phyloP scores from a whole-genome alignment of 2,113 vertebrate species.

The Melierax canorus region DNA sequence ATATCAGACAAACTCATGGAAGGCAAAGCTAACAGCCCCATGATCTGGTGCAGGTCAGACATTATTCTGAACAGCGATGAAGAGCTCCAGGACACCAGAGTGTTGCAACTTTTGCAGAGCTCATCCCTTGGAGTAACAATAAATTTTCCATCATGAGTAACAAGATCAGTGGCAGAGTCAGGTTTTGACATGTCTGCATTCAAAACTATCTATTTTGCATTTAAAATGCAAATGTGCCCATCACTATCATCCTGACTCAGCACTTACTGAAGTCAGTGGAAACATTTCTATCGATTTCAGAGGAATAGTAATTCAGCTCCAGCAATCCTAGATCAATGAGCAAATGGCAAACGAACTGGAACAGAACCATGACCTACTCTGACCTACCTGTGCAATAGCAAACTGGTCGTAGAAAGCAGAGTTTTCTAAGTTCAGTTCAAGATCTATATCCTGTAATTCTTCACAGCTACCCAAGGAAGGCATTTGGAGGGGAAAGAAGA shows the following conservation, averaged over 20 bases:
- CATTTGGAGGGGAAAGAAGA: background rate
- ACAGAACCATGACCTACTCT: background rate
- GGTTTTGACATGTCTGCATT: background rate
- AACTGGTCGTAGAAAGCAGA: slow-evolving; percentile 97
- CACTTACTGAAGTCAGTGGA: background rate
- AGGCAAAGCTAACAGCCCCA: background rate
- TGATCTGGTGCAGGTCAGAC: background rate
- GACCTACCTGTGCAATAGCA: slow-evolving; percentile 89
- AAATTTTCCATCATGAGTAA: background rate
- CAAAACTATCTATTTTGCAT: background rate
- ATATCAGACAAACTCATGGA: background rate
- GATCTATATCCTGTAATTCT: slow-evolving; percentile 87
- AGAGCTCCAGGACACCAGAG: background rate
- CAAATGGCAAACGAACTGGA: background rate
- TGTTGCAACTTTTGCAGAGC: background rate
- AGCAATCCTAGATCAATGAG: background rate
- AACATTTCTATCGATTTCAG: slow-evolving; percentile 12
- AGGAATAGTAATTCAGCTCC: background rate
- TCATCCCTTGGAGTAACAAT: background rate
- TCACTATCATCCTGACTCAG: background rate
- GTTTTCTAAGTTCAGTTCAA: slow-evolving; percentile 90
- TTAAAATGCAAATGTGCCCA: background rate
- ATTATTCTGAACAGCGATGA: background rate
- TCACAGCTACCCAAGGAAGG: slow-evolving; percentile 81
- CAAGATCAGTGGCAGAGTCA: background rate